Conservation (phyloP, 2,888 invertebrate genomes). For the Limnephilus lunatus region DNA sequence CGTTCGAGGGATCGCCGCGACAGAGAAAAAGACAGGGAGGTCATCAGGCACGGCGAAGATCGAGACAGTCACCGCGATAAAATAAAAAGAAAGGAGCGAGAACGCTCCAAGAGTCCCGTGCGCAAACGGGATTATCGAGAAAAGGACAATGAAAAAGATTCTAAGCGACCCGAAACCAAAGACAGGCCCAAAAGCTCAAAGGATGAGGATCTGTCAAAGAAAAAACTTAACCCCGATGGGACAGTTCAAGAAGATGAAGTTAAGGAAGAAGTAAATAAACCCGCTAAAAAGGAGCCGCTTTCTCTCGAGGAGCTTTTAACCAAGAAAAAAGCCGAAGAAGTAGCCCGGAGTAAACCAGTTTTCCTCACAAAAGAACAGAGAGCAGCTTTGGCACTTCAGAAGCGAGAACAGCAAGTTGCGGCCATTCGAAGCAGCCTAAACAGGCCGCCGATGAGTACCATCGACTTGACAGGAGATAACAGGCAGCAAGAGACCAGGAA, state of each 20-base stretch:
- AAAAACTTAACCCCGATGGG: conserved; percentile 68
- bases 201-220: conserved; percentile 71
- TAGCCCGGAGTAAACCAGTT: conserved; percentile 96
- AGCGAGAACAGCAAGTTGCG: conserved; percentile 93
- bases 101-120: conserved; percentile 65
- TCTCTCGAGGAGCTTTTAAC: conserved; percentile 96
- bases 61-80: conserved; percentile 68
- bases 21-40: conserved; percentile 68
- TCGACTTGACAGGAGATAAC: conserved; percentile 72
- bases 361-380: conserved; percentile 98
- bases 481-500: conserved; percentile 69
- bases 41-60: conserved; percentile 66
- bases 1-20: conserved; percentile 68
- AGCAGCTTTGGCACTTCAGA: conserved; percentile 91
- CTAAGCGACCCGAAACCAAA: conserved; percentile 70
- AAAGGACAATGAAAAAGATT: conserved; percentile 70
- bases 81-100: conserved; percentile 68
- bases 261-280: conserved; percentile 73
- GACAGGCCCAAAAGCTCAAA: conserved; percentile 69
- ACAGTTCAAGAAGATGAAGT: conserved; percentile 70
- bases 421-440: conserved; percentile 84
- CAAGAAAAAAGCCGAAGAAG: conserved; percentile 97
- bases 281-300: conserved; percentile 85
- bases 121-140: conserved; percentile 67
- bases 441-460: conserved; percentile 73